These are phyloP conservation scores for Tenodera sinensis DNA, from an alignment of 2,888 invertebrate species.

Conservation along the genomic window DNA sequence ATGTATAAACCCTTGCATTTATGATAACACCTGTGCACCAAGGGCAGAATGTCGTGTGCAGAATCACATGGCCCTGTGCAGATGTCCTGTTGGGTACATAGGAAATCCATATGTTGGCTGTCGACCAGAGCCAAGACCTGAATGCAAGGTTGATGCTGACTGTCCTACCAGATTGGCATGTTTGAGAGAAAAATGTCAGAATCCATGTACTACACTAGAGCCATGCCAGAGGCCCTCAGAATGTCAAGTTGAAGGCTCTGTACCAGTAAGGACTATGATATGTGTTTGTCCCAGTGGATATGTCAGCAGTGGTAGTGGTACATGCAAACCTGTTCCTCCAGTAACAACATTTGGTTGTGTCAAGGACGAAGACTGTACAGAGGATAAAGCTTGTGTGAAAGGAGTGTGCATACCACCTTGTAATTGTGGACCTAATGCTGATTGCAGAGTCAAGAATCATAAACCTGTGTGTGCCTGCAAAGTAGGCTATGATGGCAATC, in stretches of 20 bases:
- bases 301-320: slow-evolving; percentile 76
- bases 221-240: slow-evolving; percentile 78
- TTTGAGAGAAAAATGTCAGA: slow-evolving; percentile 73
- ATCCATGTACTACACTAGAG: slow-evolving; percentile 73
- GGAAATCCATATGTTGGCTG: slow-evolving; percentile 84
- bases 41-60: slow-evolving; percentile 76
- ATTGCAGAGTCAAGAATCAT: slow-evolving; percentile 79
- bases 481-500: slow-evolving; percentile 80
- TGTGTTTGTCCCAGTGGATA: slow-evolving; percentile 88
- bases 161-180: slow-evolving; percentile 79
- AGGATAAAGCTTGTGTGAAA: slow-evolving; percentile 73
- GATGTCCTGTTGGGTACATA: slow-evolving; percentile 69
- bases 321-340: slow-evolving; percentile 70
- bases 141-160: slow-evolving; percentile 78
- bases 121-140: slow-evolving; percentile 64
- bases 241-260: slow-evolving; percentile 75
- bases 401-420: slow-evolving; percentile 81
- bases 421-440: slow-evolving; percentile 78
- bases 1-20: slow-evolving; percentile 79
- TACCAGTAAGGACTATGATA: slow-evolving; percentile 83
- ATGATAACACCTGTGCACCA: slow-evolving; percentile 70
- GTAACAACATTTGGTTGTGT: slow-evolving; percentile 64
- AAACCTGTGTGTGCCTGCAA: slow-evolving; percentile 84
- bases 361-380: slow-evolving; percentile 72
- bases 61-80: slow-evolving; percentile 80